Conservation (phyloP, 64 coral and sea anemone genomes). For the Pocillopora damicornis region DNA sequence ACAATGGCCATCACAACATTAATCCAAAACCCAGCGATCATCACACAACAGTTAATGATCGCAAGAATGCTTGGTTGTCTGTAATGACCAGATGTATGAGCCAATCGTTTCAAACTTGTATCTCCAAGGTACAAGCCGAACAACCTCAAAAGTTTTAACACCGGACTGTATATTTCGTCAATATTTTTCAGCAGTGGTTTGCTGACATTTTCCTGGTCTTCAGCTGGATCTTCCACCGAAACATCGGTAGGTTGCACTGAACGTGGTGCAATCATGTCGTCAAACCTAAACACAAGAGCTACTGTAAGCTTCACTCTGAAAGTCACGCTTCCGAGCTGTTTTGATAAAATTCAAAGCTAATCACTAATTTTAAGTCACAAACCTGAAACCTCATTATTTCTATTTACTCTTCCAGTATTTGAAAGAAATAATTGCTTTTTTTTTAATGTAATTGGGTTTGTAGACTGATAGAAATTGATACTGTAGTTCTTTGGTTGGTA, state of each 20-base stretch:
- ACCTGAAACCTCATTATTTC: background rate
- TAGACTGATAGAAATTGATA: background rate
- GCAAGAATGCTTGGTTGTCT: background rate
- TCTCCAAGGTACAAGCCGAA: slow-evolving; percentile 13
- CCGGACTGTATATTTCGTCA: background rate
- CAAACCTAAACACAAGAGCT: background rate
- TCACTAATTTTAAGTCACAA: too few species aligned
- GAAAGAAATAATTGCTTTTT: background rate
- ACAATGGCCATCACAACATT: background rate
- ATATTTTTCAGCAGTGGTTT: background rate
- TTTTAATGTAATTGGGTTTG: background rate
- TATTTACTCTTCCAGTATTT: background rate
- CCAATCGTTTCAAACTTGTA: background rate
- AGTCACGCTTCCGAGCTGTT: background rate
- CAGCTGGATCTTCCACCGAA: background rate
- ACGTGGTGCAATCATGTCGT: background rate
- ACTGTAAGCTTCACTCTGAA: background rate
- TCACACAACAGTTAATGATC: background rate
- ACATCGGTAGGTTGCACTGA: background rate
- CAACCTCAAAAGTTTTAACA: background rate
- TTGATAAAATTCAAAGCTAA: background rate
- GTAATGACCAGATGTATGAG: background rate
- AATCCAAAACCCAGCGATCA: background rate
- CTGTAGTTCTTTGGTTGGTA: too few species aligned
- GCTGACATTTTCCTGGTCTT: background rate